Percentiles rank a stretch among this genome's conserved stretches.
These are phyloP conservation scores for Hypercompe scribonia DNA, from an alignment of 2,888 invertebrate species.

Conservation along the genomic window DNA sequence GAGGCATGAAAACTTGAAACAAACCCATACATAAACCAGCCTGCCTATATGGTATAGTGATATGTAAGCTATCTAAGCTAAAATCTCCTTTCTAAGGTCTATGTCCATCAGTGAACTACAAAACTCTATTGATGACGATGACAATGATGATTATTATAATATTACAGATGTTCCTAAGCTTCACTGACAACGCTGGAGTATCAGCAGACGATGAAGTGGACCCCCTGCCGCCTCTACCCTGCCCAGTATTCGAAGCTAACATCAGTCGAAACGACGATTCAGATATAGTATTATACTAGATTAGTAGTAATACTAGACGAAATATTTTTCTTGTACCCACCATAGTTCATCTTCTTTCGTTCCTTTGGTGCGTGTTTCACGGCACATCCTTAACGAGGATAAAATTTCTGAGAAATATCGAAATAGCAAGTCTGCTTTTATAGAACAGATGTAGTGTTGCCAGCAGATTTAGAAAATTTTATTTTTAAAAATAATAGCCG, in stretches of 20 bases:
- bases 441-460: background rate
- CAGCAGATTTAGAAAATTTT: background rate
- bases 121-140: too few relatives aligned
- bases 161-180: constrained; percentile 79
- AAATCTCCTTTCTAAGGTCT: too few relatives aligned
- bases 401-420: background rate
- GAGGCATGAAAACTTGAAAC: too few relatives aligned
- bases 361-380: background rate
- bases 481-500: background rate
- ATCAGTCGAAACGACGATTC: constrained; percentile 48
- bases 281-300: constrained; percentile 32
- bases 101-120: too few relatives aligned
- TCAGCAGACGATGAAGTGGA: constrained; percentile 54
- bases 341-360: too few relatives aligned
- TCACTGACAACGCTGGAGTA: constrained; percentile 58
- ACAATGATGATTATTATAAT: background rate
- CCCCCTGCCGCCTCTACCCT: constrained; percentile 37
- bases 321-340: background rate
- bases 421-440: background rate
- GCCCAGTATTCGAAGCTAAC: background rate
- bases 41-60: too few relatives aligned
- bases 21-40: too few relatives aligned
- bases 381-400: background rate
- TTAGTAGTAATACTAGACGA: background rate
- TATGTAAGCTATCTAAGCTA: too few relatives aligned